Evolutionary conservation across 2,888 invertebrate species (phyloP), one percentile per base, ranked within the genome.

Genomic region (Cryptophagus acutangulus): DNA sequence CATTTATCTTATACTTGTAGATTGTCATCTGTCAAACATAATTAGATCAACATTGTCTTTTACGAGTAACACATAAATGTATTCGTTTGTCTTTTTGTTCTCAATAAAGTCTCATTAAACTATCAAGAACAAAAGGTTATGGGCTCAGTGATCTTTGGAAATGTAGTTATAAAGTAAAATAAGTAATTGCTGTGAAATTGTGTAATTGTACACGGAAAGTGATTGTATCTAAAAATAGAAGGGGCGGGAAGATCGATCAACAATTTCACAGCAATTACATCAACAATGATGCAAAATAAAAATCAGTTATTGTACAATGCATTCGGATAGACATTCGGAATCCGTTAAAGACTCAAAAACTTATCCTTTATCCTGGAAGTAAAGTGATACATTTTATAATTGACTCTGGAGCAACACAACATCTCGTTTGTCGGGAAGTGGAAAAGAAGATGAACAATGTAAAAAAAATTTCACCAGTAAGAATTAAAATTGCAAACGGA

Each of bases 311-410:
- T n/a, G 41, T 54, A 16, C 53, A 54, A 26, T 53, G 52, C 42
- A 25, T 50, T 41, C 40, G 5, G 53, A 52, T 31, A 51, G 46
- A 45, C 46, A 54, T 40, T 18, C 53, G 2, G 49, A 54, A 6
- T 41, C 40, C 13, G 33, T 54, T 10, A 51, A 52, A 43, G 51
- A 51, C 39, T 20, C 47, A 18, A 46, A 43, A 29, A 52, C 47
- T 10, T 58, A 12, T 50, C 55, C 20, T 55, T 52, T 13, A 48
- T 49, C 3, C 41, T 57, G 14, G 54, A 57, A 28, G 29, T 14
- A n/a, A n/a, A 9, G 29, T 13, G 17, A 15, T 10, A 3, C 28
- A 13, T 2, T 45, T 45, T 29, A 39, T 42, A 14, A 3, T 45
- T 8, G 45, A 41, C 17, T 42, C 41, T 12, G 41, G 45, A 12